phyloP scores from a whole-genome alignment of 1,140 invertebrate species.

The Drosophila nasuta region DNA sequence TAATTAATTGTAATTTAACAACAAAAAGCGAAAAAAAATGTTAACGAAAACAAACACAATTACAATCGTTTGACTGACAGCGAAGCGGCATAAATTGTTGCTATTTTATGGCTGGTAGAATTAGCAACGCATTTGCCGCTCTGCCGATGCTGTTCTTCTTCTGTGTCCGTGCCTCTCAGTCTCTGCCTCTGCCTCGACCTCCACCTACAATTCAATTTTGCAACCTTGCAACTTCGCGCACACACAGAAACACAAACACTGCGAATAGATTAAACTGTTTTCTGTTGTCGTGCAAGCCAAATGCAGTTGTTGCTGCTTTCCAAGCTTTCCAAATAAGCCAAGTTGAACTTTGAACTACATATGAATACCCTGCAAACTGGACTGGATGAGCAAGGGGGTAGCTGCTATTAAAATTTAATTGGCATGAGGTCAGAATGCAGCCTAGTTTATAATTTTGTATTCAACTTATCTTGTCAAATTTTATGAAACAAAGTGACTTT shows the following conservation, averaged over 20 bases:
- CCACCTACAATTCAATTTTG: conserved; percentile 75
- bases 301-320: conserved; percentile 40
- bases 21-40: conserved; percentile 3
- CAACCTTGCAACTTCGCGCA: conserved; percentile 65
- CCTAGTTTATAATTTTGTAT: too few relatives aligned
- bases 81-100: conserved; percentile 44
- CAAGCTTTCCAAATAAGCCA: conserved; percentile 46
- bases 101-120: conserved; percentile 61
- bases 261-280: conserved; percentile 42
- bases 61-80: conserved; percentile 31
- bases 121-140: conserved; percentile 54
- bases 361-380: conserved; percentile 2
- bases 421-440: too few relatives aligned
- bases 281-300: conserved; percentile 36
- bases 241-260: conserved; percentile 19
- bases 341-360: conserved; percentile 49
- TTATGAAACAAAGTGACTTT: background rate
- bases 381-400: background rate
- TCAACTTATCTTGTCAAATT: background rate
- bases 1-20: conserved; percentile 72
- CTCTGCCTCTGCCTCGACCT: conserved; percentile 47
- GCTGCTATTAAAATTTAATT: background rate
- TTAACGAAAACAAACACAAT: conserved; percentile 51
- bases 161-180: conserved; percentile 20
- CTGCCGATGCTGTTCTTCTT: conserved; percentile 23